Evolutionary conservation across 37 sponge, comb jelly and placozoan genomes (phyloP).

Genomic region (Cladorhizidae sp.): DNA sequence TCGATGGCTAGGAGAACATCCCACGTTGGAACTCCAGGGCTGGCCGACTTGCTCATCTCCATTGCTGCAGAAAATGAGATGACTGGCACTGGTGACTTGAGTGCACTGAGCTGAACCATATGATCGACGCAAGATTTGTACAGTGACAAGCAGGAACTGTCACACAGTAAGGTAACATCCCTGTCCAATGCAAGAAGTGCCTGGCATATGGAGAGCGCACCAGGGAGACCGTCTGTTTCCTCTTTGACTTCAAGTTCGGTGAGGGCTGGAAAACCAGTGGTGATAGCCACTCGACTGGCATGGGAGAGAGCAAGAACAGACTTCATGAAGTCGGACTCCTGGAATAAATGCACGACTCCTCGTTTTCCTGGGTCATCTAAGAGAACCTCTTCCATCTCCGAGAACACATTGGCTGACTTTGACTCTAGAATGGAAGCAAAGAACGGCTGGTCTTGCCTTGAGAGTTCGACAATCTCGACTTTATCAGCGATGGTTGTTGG

Average conservation of each 20-base stretch:
- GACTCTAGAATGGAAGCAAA: conserved; percentile 41
- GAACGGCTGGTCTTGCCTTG: conserved; percentile 34
- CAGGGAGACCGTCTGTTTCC: conserved; percentile 86
- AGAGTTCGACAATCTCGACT: conserved; percentile 24
- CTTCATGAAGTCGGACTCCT: conserved; percentile 58
- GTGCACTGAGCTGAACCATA: conserved; percentile 19
- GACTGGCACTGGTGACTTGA: conserved; percentile 19
- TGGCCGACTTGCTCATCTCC: neutral
- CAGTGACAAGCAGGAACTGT: conserved; percentile 1
- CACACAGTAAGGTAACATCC: conserved; percentile 46
- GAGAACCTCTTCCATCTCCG: conserved; percentile 49
- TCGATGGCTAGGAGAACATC: conserved; percentile 90
- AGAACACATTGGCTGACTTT: neutral
- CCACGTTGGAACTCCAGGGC: conserved; percentile 5
- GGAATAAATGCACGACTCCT: conserved; percentile 40
- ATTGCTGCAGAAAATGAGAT: conserved; percentile 16
- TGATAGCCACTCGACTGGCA: conserved; percentile 67
- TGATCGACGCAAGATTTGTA: conserved; percentile 29
- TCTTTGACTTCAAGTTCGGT: conserved; percentile 42
- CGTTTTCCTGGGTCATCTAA: conserved; percentile 68
- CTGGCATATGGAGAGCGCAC: conserved; percentile 70
- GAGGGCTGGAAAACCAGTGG: conserved; percentile 71
- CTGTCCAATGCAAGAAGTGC: conserved; percentile 61
- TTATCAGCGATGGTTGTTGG: neutral
- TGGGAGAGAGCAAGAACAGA: conserved; percentile 67